phyloP scores from a whole-genome alignment of 2,888 invertebrate species.

The Parnassius orleans region DNA sequence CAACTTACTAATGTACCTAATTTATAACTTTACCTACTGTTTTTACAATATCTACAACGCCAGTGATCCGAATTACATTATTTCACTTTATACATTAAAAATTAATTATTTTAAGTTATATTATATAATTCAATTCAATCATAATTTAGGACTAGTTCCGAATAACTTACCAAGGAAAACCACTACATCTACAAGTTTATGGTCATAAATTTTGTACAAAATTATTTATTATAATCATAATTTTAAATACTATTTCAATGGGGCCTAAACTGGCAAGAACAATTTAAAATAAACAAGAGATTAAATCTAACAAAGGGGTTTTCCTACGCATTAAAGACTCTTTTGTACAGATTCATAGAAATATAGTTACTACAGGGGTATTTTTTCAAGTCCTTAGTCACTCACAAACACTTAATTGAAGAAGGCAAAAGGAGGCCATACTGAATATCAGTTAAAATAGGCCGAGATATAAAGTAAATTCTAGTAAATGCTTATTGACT shows the following conservation, averaged over 20 bases:
- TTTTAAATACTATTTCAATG: constrained; percentile 36
- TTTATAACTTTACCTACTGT: constrained; percentile 65
- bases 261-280: constrained; percentile 18
- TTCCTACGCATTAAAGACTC: constrained; percentile 26
- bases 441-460: constrained; percentile 55
- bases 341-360: constrained; percentile 64
- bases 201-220: constrained; percentile 72
- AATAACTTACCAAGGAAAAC: constrained; percentile 76
- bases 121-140: constrained; percentile 50
- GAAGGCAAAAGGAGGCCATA: constrained; percentile 67
- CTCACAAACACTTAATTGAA: constrained; percentile 38
- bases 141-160: constrained; percentile 74
- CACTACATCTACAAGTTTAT: constrained; percentile 60
- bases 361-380: constrained; percentile 59
- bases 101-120: constrained; percentile 33
- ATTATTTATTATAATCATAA: constrained; percentile 39
- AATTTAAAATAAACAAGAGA: constrained; percentile 13
- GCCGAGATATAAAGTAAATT: constrained; percentile 54
- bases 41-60: constrained; percentile 77
- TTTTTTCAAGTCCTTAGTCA: constrained; percentile 33
- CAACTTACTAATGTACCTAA: constrained; percentile 64
- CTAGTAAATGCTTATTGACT: constrained; percentile 55
- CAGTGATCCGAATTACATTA: constrained; percentile 57
- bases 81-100: constrained; percentile 47
- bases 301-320: constrained; percentile 35